Base-by-base conservation (phyloP, 2,888 invertebrate genomes). In the Drosophila pseudotakahashii region DNA sequence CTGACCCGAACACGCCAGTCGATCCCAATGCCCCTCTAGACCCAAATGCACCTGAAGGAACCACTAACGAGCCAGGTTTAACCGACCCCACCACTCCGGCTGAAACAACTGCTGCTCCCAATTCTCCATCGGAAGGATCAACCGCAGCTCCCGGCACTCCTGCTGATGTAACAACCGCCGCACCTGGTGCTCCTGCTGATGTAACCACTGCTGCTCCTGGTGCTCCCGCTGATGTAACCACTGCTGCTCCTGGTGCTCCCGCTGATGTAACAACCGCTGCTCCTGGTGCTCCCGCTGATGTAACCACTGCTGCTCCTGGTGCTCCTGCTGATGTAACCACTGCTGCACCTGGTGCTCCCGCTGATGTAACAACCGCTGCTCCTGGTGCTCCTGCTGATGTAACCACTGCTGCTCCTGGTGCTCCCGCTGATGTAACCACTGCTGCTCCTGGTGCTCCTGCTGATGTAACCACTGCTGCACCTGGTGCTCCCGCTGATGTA, bases 41-140 rank as follows among this genome's bases (percentile, higher is more conserved):
- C 51, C 76, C 76, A 10, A 79, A 63, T 37, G 72, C 73, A 9
- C 76, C 78, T 50, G 73, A 32, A 45, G 63, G n/a, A 32, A 42
- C 61, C 14, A 58, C 61, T 32, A 32, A 39, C 47, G 61, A 57
- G 47, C 61, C 58, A 19, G 58, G 58, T 1, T 39, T 32, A 14
- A 11, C 9, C n/a, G 54, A 63, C 39, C 57, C 81, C 0, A 74
- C 52, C 0, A 30, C 51, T 0, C 79, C 78, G 5, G 64, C 44
- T 72, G 0, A 58, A 47, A 23, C 47, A 2, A 60, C 75, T 11
- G 16, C 13, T 3, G 59, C 64, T n/a, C 50, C 75, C 0, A 54
- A 23, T 16, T 42, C 51, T 14, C 63, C 75, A 45, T 64, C 60
- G 0, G 69, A 73, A 9, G 26, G 7, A n/a, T n/a, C 45, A 0